A percentile compares a stretch with the other conserved stretches of the same genome.
Evolutionary conservation across 2,113 vertebrate species (phyloP).

Genomic region (Telmatochromis brachygnathus): DNA sequence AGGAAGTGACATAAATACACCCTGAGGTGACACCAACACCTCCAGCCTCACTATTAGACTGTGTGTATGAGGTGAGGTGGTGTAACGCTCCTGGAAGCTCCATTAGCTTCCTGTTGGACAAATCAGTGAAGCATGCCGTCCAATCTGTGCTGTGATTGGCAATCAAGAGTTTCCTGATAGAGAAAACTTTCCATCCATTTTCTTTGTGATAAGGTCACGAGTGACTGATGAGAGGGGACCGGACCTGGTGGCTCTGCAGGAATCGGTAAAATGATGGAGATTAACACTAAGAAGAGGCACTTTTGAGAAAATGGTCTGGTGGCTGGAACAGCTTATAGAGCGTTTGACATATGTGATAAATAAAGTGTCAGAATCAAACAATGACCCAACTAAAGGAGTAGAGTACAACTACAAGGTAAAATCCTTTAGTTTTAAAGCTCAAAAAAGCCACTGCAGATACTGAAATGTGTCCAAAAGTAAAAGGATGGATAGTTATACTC

Average conservation of each 20-base stretch:
- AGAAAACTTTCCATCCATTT: background rate
- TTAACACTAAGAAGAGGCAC: background rate
- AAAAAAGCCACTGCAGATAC: background rate
- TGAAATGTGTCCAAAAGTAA: background rate
- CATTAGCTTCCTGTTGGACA: background rate
- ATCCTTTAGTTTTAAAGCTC: background rate
- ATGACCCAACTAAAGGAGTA: background rate
- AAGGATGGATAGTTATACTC: background rate
- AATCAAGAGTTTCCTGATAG: background rate
- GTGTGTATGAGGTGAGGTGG: background rate
- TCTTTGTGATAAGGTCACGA: background rate
- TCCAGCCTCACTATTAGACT: background rate
- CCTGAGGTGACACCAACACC: accelerated
- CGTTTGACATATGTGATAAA: accelerated
- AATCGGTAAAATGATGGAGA: background rate
- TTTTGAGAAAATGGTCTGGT: background rate
- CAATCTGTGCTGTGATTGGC: conserved; percentile 14
- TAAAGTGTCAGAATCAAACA: background rate
- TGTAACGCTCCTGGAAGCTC: background rate
- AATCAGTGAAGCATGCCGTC: conserved; percentile 1
- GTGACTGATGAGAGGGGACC: background rate
- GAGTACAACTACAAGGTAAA: background rate
- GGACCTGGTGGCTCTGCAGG: background rate
- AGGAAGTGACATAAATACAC: background rate
- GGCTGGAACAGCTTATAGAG: background rate